phyloP scores from a whole-genome alignment of 2,113 vertebrate species.

The Erinaceus europaeus region DNA sequence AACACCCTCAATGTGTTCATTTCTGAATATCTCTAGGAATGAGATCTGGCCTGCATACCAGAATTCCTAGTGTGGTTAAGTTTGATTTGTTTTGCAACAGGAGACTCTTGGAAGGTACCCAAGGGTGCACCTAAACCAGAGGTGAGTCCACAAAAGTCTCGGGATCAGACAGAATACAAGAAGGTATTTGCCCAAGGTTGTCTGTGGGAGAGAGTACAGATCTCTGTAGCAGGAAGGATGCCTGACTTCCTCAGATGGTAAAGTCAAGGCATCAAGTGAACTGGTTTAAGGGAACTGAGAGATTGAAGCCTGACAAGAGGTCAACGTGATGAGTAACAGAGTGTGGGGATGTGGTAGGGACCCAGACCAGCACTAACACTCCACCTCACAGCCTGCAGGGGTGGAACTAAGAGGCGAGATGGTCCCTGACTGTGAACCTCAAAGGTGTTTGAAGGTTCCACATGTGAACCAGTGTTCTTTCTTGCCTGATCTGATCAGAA shows the following conservation, averaged over 20 bases:
- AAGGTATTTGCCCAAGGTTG: not conserved
- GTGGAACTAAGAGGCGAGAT: not conserved
- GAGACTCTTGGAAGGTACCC: not conserved
- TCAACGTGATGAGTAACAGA: too few relatives aligned
- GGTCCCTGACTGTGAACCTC: not conserved
- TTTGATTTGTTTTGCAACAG: not conserved
- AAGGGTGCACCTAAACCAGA: not conserved
- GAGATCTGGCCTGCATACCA: not conserved
- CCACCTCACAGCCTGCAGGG: not conserved
- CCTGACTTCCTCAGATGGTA: not conserved
- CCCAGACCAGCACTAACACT: too few relatives aligned
- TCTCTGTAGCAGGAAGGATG: not conserved
- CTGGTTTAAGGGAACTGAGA: not conserved
- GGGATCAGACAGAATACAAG: not conserved
- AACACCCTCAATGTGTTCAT: not conserved
- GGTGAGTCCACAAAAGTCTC: not conserved
- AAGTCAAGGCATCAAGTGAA: not conserved
- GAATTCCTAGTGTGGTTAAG: not conserved
- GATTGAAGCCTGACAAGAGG: too few relatives aligned
- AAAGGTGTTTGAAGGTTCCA: not conserved
- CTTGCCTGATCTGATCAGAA: not conserved
- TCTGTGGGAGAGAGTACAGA: not conserved
- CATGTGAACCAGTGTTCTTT: not conserved
- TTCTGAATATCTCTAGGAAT: not conserved
- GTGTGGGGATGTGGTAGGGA: too few relatives aligned